Base-by-base conservation (phyloP, 2,888 invertebrate species). In the Nesidiocoris tenuis region DNA sequence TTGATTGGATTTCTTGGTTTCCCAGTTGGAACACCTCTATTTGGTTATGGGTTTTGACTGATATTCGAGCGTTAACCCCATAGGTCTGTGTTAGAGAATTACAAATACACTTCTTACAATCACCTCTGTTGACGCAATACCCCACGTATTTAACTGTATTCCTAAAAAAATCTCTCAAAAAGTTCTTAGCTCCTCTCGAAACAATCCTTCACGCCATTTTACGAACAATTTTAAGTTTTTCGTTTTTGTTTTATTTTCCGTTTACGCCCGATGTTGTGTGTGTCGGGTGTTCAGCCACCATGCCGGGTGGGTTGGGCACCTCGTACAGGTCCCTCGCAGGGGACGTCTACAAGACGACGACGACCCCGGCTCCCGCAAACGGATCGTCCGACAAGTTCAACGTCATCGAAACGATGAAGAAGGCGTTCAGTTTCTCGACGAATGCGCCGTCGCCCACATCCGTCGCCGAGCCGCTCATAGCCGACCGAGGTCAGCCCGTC, bases 261-360 rank as follows among this genome's bases (percentile, higher is more conserved):
- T 39, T 39, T 12, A 39, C 39, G 39, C 12, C 39, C 39, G 39
- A 39, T 39, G 39, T 39, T 39, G 39, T 39, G 39, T 39, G 39
- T 39, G 39, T 39, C 39, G 39, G 39, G 39, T 64, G 67, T 68
- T 61, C 63, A 75, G 67, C 67, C 67, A 70, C 84, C 85, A 90
- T 90, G 90, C 87, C 89, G 83, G 86, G 86, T 83, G 86, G 86
- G 83, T 86, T 87, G 85, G 87, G 87, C 84, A 88, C 80, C 84
- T 88, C 88, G 83, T 89, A 89, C 86, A 86, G 87, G 81, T 87
- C 87, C 81, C 84, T 89, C 82, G 84, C 85, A 82, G 84, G 84
- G 81, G 88, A 87, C 82, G 88, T 89, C 80, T 90, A 90, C 86
- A 87, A 87, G 82, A 86, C 87, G 82, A 89, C 90, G 65, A 89